Evolutionary conservation across 2,113 vertebrate genomes (phyloP).

Genomic region (Bucco capensis): DNA sequence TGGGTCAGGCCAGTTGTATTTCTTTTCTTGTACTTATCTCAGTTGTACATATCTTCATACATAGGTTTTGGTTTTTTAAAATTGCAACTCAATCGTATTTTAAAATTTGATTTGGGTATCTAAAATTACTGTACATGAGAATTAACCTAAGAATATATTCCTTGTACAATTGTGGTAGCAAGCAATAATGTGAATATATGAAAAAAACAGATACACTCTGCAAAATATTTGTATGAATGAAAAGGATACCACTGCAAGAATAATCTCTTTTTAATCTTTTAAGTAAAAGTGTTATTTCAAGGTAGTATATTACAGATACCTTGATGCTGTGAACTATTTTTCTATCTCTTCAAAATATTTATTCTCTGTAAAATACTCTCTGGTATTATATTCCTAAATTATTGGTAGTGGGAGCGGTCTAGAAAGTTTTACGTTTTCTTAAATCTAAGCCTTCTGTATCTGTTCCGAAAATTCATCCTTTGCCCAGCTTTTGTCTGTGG

Average conservation of each 20-base stretch:
- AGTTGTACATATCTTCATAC: constrained; percentile 55
- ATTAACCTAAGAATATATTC: constrained; percentile 65
- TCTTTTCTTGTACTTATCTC: background rate
- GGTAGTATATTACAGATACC: constrained; percentile 63
- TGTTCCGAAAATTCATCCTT: constrained; percentile 35
- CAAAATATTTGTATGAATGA: constrained; percentile 77
- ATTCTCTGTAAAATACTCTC: constrained; percentile 58
- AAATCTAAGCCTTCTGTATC: constrained; percentile 35
- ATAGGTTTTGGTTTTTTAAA: background rate
- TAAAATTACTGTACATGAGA: constrained; percentile 55
- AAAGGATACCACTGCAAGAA: constrained; percentile 72
- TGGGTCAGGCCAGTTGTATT: constrained; percentile 57
- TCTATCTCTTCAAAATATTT: constrained; percentile 71
- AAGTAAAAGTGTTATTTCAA: constrained; percentile 75
- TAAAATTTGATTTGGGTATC: constrained; percentile 48
- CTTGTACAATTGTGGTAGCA: constrained; percentile 70
- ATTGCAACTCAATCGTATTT: constrained; percentile 43
- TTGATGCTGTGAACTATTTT: constrained; percentile 68
- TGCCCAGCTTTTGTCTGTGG: constrained; percentile 22
- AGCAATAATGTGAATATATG: constrained; percentile 83
- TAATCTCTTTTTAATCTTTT: constrained; percentile 72
- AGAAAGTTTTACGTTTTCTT: constrained; percentile 44
- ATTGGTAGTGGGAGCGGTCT: constrained; percentile 24
- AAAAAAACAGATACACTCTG: constrained; percentile 70
- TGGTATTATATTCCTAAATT: constrained; percentile 31